Base-by-base conservation (phyloP, 1,140 invertebrate genomes). In the Heterodera schachtii region DNA sequence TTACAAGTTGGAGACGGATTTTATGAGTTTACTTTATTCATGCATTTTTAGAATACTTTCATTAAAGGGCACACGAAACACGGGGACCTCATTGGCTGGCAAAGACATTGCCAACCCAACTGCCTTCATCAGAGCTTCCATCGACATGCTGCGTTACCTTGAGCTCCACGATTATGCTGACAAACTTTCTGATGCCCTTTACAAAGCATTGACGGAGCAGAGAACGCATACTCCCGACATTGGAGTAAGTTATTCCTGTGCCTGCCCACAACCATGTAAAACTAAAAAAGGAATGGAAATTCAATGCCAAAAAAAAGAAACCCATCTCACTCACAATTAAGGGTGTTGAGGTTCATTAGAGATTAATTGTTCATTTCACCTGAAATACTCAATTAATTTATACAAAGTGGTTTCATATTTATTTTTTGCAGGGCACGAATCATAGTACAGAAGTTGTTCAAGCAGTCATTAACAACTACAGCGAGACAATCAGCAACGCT, bases 81-180 rank as follows among this genome's bases (percentile, higher is more conserved):
- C 96, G 49, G 96, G 95, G 73, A 95, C 95, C 60, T 93, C 93
- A 1, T 95, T 97, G 85, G 95, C 95, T 75, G 95, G 95, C 75
- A 96, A 96, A 90, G 97, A 98, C 91, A 93, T 98, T 73, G 97
- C 97, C 0, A 99, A 99, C 91, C 98, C 98, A 31, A 90, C 87
- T 19, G 88, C 88, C n/a, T 81, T 80, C 52, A 80, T 75, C 5
- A 41, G 69, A 11, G 69, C 69, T 1, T 71, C 69, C 44, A 21
- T 86, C 19, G 83, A 84, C 49, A 86, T 88, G 84, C 78, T 89
- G 52, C 73, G 86, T 47, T 89, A 88, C 79, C 77, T 88, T 49
- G 80, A 86, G 49, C 85, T 83, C n/a, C 64, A 89, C 44, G 75
- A 84, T 11, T 87, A 89, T 66, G 87, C 88, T 0, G 81, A 89